Base-by-base conservation (phyloP, 1,140 invertebrate species). In the Mactra quadrangularis region DNA sequence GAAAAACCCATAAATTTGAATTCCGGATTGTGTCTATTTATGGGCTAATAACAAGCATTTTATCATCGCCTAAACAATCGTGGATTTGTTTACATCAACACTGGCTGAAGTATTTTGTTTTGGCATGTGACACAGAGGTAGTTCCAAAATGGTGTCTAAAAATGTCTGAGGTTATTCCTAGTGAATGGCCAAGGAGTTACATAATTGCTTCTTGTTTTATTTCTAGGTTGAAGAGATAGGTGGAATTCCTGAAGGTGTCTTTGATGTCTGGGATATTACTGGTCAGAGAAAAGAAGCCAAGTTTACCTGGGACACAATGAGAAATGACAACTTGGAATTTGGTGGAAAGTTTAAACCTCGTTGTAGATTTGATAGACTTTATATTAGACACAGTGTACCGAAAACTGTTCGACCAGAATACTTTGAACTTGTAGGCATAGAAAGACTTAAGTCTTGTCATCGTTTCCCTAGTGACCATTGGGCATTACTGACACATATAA, bases 391-490 rank as follows among this genome's bases (percentile, higher is more conserved):
- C 50, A 86, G 92, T 4, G 64, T 79, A 3, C 83, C 84, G 2
- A 84, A 64, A 29, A 68, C 64, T 29, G 81, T 95, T 0, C 92
- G 92, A 60, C 93, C 93, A 27, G 90, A 91, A 25, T 93, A 94
- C 89, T 95, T 95, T 92, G 94, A 95, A 64, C 90, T 95, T 3
- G 92, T 94, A 77, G 95, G 95, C 25, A 79, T 95, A 22, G 93
- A 95, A 88, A 93, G 94, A 82, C 86, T 95, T 3, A 45, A 88
- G 41, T 92, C 91, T 9, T 94, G 94, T 78, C 93, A 93, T 70
- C 90, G 93, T 55, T 95, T 95, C 89, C 94, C 94, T 9, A 95
- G 94, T 87, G 95, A 95, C 91, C 95, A 95, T 83, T 95, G 95
- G 95, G 95, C 94, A 6, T 89, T 95, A n/a, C 82, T 94, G 41